phyloP scores from a whole-genome alignment of 2,797 vertebrate species.

The Poeciliopsis infans region DNA sequence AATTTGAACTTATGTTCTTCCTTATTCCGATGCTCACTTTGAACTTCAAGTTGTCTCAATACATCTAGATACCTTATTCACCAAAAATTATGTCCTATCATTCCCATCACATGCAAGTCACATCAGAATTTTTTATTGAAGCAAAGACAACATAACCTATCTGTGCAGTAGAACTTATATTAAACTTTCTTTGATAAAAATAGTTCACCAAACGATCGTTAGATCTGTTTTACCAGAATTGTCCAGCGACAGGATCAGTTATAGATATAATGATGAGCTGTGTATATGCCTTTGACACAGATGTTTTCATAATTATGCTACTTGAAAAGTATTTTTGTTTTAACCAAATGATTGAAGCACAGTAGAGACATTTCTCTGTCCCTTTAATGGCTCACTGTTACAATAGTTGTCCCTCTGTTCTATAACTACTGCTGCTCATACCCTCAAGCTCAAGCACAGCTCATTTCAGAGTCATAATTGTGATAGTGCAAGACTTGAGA shows the following conservation, averaged over 20 bases:
- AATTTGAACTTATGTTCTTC: background rate
- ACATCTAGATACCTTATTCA: background rate
- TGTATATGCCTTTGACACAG: background rate
- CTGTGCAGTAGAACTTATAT: background rate
- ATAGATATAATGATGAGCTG: background rate
- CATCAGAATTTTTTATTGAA: background rate
- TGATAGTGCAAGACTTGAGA: conserved; percentile 47
- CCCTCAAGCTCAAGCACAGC: conserved; percentile 47
- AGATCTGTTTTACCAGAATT: background rate
- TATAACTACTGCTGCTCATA: background rate
- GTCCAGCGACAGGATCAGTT: background rate
- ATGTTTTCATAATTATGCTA: background rate
- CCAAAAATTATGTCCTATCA: background rate
- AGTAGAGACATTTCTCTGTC: background rate
- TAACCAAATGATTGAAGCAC: background rate
- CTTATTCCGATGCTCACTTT: background rate
- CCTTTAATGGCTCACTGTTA: background rate
- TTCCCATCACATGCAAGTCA: background rate
- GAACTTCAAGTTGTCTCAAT: background rate
- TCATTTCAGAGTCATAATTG: conserved; percentile 55
- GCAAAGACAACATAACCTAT: background rate
- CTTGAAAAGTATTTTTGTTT: background rate
- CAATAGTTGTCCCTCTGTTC: conserved; percentile 5
- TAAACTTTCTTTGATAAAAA: background rate
- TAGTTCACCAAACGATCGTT: background rate